Percentiles rank a stretch among this genome's conserved stretches.
phyloP scores from a whole-genome alignment of 2,113 vertebrate genomes.

The Ciconia stormi region DNA sequence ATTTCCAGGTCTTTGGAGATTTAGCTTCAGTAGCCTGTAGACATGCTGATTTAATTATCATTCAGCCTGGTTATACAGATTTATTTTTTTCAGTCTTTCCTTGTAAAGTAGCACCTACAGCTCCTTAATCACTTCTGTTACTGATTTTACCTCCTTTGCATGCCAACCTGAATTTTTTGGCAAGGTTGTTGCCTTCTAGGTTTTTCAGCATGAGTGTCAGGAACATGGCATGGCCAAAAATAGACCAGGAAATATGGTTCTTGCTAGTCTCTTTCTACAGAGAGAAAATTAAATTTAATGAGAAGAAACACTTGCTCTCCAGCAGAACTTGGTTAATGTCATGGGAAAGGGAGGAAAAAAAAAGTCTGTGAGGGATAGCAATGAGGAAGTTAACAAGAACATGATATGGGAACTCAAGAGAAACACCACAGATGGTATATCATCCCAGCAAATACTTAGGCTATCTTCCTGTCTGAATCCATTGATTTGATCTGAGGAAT shows the following conservation, averaged over 20 bases:
- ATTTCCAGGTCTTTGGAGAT: not conserved
- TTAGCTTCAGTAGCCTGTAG: not conserved
- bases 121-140: not conserved
- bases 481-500: not conserved
- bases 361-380: not conserved
- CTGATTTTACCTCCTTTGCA: constrained; percentile 29
- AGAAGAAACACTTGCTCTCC: not conserved
- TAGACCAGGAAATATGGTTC: not conserved
- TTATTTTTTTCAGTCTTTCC: not conserved
- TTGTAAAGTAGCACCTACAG: not conserved
- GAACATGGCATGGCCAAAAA: not conserved
- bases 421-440: not conserved
- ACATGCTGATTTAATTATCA: not conserved
- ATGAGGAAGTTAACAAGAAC: not conserved
- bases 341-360: not conserved
- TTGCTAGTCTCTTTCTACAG: not conserved
- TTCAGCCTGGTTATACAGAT: not conserved
- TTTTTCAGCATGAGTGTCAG: constrained; percentile 18
- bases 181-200: constrained; percentile 9
- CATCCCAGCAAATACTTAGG: not conserved
- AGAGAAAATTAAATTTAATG: not conserved
- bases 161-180: not conserved
- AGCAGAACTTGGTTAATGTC: not conserved
- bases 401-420: not conserved
- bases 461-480: not conserved